Conservation (phyloP, 2,113 vertebrate genomes). For the Parus major region DNA sequence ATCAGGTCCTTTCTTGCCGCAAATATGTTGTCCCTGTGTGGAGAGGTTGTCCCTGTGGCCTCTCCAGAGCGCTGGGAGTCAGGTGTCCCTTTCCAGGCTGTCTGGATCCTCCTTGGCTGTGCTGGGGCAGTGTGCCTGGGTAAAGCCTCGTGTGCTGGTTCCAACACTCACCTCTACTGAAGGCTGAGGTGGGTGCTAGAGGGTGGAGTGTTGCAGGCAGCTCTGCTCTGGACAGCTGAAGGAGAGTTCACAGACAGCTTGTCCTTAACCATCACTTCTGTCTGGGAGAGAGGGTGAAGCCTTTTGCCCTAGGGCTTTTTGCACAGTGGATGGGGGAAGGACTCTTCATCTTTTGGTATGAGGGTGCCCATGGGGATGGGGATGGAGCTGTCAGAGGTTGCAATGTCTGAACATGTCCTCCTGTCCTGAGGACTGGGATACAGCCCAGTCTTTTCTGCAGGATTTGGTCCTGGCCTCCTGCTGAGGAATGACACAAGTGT, state of each 20-base stretch:
- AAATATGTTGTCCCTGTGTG: background rate
- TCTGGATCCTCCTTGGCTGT: background rate
- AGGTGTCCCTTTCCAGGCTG: background rate
- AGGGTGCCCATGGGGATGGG: too few species aligned
- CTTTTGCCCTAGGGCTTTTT: background rate
- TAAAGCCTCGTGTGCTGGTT: background rate
- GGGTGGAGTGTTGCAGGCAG: background rate
- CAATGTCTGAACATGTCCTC: background rate
- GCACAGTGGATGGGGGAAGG: background rate
- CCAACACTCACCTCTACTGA: accelerated
- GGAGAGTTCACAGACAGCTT: background rate
- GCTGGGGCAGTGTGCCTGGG: background rate
- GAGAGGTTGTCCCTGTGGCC: background rate
- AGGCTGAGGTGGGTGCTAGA: background rate
- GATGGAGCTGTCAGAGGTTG: background rate
- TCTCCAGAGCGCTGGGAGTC: background rate
- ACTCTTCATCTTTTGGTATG: background rate
- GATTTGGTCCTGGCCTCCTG: background rate
- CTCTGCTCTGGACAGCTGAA: background rate
- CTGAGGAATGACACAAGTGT: background rate
- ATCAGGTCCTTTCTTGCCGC: background rate
- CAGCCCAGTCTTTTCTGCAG: background rate
- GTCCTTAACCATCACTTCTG: background rate
- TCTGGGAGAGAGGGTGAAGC: background rate
- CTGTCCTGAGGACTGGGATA: background rate